Base-by-base conservation (phyloP, 2,113 vertebrate genomes). In the Nothocercus nigrocapillus region DNA sequence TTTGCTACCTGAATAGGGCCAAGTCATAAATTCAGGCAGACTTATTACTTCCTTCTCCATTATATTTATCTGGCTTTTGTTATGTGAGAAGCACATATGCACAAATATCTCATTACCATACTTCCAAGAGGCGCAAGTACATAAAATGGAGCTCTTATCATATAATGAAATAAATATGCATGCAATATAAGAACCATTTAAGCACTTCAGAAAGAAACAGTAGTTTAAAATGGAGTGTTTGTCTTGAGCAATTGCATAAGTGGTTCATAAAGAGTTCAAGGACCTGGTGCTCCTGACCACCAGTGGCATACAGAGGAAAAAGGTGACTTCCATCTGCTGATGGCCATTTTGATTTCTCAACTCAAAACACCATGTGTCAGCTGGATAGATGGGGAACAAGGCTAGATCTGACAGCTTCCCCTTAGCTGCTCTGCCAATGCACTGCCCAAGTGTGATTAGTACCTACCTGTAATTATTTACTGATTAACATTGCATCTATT, bases 1-100 rank as follows among this genome's bases (percentile, higher is more conserved):
- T 85, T 95, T 83, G 27, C 30, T 93, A 81, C 38, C 76, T 93
- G 73, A 93, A 63, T 7, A 56, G 19, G 42, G 28, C 12, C 56
- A 94, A 94, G 76, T 70, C 62, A 93, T 93, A 90, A 94, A 94
- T 62, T 84, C 40, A 17, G 72, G 18, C 89, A 76, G 51, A 86
- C 88, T 87, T 93, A 95, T 95, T 92, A 38, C 85, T 62, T 96
- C 80, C 25, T 91, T 82, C 78, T 76, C 67, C 1, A 1, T 40
- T 78, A 69, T 28, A 42, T 90, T 95, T 90, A 79, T 66, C 16
- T 91, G 18, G 2, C 19, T 94, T 94, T 86, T 93, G 53, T 86
- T 58, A 28, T 1, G 11, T 34, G 11, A 94, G 64, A 62, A 85
- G 70, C 14, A 96, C 87, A 69, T 83, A 54, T 9, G 42, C 76